Evolutionary conservation across 1,140 invertebrate species (phyloP), one percentile per base, ranked within the genome.

Genomic region (Drosophila chauvacae): DNA sequence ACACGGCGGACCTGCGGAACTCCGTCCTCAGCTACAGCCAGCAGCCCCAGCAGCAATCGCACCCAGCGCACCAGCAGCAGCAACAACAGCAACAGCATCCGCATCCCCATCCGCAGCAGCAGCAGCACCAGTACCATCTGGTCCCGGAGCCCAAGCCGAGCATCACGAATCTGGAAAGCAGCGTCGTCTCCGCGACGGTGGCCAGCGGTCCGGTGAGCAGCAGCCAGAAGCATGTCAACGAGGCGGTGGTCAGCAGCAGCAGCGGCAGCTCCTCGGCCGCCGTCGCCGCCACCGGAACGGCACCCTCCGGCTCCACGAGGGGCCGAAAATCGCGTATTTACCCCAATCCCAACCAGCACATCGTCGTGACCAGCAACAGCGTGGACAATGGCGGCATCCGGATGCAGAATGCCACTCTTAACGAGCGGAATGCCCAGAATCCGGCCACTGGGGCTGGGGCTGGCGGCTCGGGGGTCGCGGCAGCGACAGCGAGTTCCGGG

Each of bases 311-410:
- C 13, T 90, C 85, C 7, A 90, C 85, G n/a, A 72, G 85, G 16
- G 91, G 91, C 9, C 90, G 91, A 39, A 92, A 92, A 33, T 90
- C 91, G 1, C 87, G 87, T 37, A 91, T 92, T 57, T 92, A 92
- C 45, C 85, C 90, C 26, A 92, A 92, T 84, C 84, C 91, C 30
- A 92, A 92, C 73, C 91, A 92, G 66, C 91, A 92, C 45, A 91
- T 92, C 50, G 65, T 92, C 20, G 91, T 91, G 42, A 92, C 91
- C 44, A 92, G 91, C 78, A 92, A 92, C 42, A 92, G 91, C 44
- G 91, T 92, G 26, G 91, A 92, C 66, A 87, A 92, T 58, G 91
- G 91, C 13, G 90, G 90, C 33, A 81, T 90, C 13, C 91, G 91
- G 23, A 90, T 90, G 80, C 91, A 90, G 20, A 88, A 91, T 72